Evolutionary conservation across 1,140 invertebrate genomes (phyloP).

Genomic region (Hermetia illucens): DNA sequence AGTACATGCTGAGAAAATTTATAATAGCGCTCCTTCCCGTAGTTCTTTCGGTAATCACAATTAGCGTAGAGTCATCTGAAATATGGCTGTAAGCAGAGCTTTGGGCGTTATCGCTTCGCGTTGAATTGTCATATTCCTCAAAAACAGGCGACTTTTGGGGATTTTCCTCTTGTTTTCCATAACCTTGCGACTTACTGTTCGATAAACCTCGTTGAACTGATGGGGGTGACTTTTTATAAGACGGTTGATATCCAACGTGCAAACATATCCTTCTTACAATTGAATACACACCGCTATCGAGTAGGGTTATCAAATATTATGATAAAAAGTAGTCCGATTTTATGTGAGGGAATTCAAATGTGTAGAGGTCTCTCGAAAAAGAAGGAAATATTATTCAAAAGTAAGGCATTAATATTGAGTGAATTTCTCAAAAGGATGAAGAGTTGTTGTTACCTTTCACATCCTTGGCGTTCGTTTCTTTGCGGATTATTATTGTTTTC

Average conservation of each 20-base stretch:
- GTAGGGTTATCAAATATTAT: too few relatives aligned
- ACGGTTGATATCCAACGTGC: constrained; percentile 15
- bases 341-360: too few relatives aligned
- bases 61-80: constrained; percentile 78
- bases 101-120: constrained; percentile 59
- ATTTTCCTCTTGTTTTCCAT: constrained; percentile 48
- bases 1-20: constrained; percentile 23
- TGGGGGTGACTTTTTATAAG: constrained; percentile 43
- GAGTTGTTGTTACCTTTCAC: too few relatives aligned
- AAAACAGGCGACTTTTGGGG: constrained; percentile 54
- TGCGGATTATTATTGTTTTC: too few relatives aligned
- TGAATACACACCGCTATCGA: too few relatives aligned
- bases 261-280: too few relatives aligned
- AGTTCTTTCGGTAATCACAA: constrained; percentile 48
- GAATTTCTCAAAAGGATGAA: too few relatives aligned
- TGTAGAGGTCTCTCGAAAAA: too few relatives aligned
- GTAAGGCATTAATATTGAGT: too few relatives aligned
- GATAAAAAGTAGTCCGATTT: too few relatives aligned
- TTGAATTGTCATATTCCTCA: constrained; percentile 45
- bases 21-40: constrained; percentile 13
- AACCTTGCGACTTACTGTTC: constrained; percentile 27
- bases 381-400: too few relatives aligned
- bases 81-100: constrained; percentile 96
- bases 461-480: too few relatives aligned
- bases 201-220: constrained; percentile 42